phyloP scores from a whole-genome alignment of 2,888 invertebrate genomes.

The Chrysomela aeneicollis region DNA sequence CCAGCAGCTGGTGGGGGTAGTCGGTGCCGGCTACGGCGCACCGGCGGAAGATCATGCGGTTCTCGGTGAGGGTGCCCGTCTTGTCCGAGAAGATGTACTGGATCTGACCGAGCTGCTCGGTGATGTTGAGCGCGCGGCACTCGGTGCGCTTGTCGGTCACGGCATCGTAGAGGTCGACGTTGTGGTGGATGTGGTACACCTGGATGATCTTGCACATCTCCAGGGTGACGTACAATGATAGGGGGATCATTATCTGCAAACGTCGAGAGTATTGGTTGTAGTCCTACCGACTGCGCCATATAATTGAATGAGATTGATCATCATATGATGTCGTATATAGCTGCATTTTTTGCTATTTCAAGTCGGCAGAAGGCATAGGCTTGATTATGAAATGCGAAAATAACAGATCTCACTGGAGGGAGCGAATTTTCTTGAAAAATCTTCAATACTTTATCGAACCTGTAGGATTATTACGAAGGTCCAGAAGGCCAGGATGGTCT shows the following conservation, averaged over 20 bases:
- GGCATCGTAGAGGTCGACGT: slow-evolving; percentile 85
- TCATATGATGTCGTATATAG: too few species aligned
- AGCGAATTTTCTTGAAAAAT: too few species aligned
- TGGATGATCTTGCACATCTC: slow-evolving; percentile 96
- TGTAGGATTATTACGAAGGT: slow-evolving; percentile 95
- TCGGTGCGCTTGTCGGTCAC: slow-evolving; percentile 83
- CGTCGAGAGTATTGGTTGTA: neutral
- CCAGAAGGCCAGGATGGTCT: slow-evolving; percentile 90
- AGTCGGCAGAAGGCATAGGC: too few species aligned
- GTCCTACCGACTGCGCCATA: neutral
- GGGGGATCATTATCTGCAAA: slow-evolving; percentile 89
- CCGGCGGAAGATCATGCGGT: slow-evolving; percentile 94
- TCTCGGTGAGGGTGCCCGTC: slow-evolving; percentile 97
- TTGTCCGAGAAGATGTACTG: slow-evolving; percentile 97
- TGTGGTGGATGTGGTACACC: slow-evolving; percentile 93
- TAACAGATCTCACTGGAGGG: too few species aligned
- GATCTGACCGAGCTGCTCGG: slow-evolving; percentile 95
- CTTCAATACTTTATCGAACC: slow-evolving; percentile 59
- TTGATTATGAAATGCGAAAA: too few species aligned
- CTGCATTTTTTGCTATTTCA: too few species aligned
- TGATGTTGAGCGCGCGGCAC: slow-evolving; percentile 95
- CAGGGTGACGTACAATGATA: slow-evolving; percentile 95
- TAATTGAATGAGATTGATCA: too few species aligned
- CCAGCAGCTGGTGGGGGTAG: slow-evolving; percentile 83
- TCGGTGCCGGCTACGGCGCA: slow-evolving; percentile 90